Evolutionary conservation across 2,888 invertebrate species (phyloP).

Genomic region (Caenorhabditis sp.): DNA sequence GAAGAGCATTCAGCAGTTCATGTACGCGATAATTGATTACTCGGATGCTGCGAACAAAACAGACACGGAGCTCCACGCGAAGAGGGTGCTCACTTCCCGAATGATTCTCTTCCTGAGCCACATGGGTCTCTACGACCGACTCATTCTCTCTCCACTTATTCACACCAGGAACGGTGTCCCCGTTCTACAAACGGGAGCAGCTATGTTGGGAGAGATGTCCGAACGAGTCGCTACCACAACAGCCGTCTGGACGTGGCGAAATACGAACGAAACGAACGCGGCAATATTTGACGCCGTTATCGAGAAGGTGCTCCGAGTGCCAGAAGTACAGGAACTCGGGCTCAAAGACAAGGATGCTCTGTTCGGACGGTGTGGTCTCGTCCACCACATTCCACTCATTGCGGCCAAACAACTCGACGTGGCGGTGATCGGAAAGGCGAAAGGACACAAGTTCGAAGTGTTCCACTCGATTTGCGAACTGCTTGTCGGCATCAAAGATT

Average conservation of each 20-base stretch:
- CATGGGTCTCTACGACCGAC: conserved; percentile 52
- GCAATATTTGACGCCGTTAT: conserved; percentile 32
- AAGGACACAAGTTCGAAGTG: conserved; percentile 24
- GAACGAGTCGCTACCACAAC: conserved; percentile 40
- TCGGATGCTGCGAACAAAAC: conserved; percentile 48
- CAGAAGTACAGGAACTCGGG: conserved; percentile 43
- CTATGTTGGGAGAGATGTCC: conserved; percentile 28
- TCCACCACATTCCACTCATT: conserved; percentile 40
- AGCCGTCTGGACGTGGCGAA: conserved; percentile 43
- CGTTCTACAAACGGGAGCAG: too few relatives aligned
- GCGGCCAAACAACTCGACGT: conserved; percentile 30
- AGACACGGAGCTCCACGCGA: conserved; percentile 55
- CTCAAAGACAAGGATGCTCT: conserved; percentile 48
- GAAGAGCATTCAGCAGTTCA: conserved; percentile 19
- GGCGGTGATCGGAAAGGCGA: conserved; percentile 4
- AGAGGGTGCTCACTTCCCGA: conserved; percentile 38
- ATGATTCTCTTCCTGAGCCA: conserved; percentile 47
- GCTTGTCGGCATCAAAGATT: conserved; percentile 24
- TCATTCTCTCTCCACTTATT: too few relatives aligned
- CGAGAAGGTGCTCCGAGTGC: conserved; percentile 22
- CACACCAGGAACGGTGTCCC: background rate
- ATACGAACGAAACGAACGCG: conserved; percentile 20
- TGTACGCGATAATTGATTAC: conserved; percentile 53
- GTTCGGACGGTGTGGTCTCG: conserved; percentile 34
- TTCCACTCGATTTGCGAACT: conserved; percentile 46